Base-by-base conservation (phyloP, 2,888 invertebrate species). In the Rapana venosa region DNA sequence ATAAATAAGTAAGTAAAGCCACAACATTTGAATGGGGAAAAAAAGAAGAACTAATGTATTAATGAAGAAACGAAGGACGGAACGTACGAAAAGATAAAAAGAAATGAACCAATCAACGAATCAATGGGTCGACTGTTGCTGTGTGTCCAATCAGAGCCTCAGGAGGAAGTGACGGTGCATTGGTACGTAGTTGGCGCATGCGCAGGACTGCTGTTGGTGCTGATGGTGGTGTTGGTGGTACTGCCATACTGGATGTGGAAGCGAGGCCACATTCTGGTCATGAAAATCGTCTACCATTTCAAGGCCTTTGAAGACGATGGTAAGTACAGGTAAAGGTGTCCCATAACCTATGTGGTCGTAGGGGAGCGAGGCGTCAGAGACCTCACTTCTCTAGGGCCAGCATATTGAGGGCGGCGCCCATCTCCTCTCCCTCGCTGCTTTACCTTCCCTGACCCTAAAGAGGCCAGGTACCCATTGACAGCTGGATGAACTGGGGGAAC, bases 261-360 rank as follows among this genome's bases (percentile, higher is more conserved):
- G 85, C 91, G 93, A 74, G 91, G 94, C 17, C 92, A 94, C 61
- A 92, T 93, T 0, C 91, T 94, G 35, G 92, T 94, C 17, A 93
- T 94, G 94, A 94, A 93, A 81, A 90, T 94, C 56, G 93, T 94
- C 32, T 92, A 94, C 89, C 93, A 92, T 86, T 93, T 94, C 87
- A 94, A 94, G 83, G 91, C 92, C 6, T 94, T 93, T 86, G 94
- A 94, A 83, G 94, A 94, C 88, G 92, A 94, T 79, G 94, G 94
- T 94, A 15, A 87, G 89, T n/a, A n/a, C n/a, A n/a, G n/a, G n/a
- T n/a, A n/a, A n/a, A n/a, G n/a, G n/a, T n/a, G n/a, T n/a, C n/a
- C n/a, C n/a, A n/a, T 47, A 8, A 47, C 35, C 35, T 83, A 35
- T 58, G 36, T 83, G 83, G n/a, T 13, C 0, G 83, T 83, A 17